Evolutionary conservation across 2,888 invertebrate species (phyloP), one percentile per base, ranked within the genome.

Genomic region (Phasia obesa): DNA sequence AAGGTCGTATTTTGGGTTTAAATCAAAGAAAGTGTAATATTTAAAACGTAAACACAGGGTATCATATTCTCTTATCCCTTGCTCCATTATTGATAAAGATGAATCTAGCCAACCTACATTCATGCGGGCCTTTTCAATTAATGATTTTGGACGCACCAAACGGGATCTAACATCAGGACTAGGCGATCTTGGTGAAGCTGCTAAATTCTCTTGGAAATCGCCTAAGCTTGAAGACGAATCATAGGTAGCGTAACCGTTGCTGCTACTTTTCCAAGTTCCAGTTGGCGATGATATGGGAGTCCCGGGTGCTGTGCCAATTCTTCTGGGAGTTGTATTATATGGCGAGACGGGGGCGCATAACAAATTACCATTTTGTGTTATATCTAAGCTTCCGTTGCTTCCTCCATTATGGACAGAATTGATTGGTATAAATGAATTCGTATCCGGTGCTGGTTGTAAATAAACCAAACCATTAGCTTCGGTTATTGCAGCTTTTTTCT

Each of bases 71-170:
- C 96, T 93, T 19, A 99, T 95, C 67, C 98, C 98, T 91, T 99
- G 99, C 92, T 99, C 99, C 99, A 99, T 99, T 85, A 99, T 96
- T 0, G 99, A 99, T 49, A 97, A 93, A 0, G 99, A 99, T 0
- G 99, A 99, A 91, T 99, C 99, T 84, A 99, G 92, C 99, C 99
- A 99, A 21, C 96, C 97, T 69, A 97, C 97, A 92, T 97, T 99
- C 94, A 98, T 96, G 80, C 98, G 94, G 0, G 98, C 98, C 85
- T 96, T 95, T 91, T 99, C 98, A 84, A 97, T 93, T 53, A 97
- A 93, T 53, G 96, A 95, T 89, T 96, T 97, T 17, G 98, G 98
- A 79, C 96, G 93, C 69, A 98, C 92, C 35, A 97, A 92, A 15
- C 95, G 94, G 67, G 94, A 94, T 78, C 95, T 94, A 0, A 96